Evolutionary conservation across 2,888 invertebrate genomes (phyloP).

Genomic region (Lepidochrysops patricia): DNA sequence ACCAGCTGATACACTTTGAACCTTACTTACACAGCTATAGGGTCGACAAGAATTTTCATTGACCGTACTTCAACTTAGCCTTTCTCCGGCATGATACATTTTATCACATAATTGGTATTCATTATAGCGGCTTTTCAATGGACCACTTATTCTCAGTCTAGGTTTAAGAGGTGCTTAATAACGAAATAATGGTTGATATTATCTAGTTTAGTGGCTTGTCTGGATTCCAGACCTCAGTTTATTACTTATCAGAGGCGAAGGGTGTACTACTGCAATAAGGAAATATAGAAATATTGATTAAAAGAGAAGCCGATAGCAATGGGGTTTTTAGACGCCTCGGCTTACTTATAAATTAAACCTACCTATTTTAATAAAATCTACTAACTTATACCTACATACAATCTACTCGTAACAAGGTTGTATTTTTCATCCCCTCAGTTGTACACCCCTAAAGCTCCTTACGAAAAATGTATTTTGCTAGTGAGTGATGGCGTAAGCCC

Average conservation of each 20-base stretch:
- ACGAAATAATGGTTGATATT: not conserved
- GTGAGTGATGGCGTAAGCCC: not conserved
- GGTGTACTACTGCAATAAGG: no score
- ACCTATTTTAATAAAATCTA: not conserved
- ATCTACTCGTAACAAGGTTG: not conserved
- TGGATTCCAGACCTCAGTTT: not conserved
- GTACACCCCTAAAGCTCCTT: not conserved
- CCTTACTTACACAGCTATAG: not conserved
- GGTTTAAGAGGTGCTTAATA: not conserved
- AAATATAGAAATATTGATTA: no score
- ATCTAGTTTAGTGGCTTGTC: not conserved
- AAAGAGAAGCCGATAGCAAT: no score
- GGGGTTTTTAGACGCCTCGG: no score
- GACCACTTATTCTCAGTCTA: not conserved
- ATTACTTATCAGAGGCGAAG: no score
- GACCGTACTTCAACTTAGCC: not conserved
- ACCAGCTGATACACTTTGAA: not conserved
- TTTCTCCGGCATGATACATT: slow-evolving; percentile 4
- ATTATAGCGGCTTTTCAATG: not conserved
- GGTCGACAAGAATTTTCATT: not conserved
- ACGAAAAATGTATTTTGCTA: not conserved
- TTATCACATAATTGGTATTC: not conserved
- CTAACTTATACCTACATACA: not conserved
- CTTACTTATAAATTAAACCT: no score
- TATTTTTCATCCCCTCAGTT: not conserved